A percentile compares a stretch with the other conserved stretches of the same genome.
Evolutionary conservation across 1,140 invertebrate genomes (phyloP).

Genomic region (Polyergus mexicanus): DNA sequence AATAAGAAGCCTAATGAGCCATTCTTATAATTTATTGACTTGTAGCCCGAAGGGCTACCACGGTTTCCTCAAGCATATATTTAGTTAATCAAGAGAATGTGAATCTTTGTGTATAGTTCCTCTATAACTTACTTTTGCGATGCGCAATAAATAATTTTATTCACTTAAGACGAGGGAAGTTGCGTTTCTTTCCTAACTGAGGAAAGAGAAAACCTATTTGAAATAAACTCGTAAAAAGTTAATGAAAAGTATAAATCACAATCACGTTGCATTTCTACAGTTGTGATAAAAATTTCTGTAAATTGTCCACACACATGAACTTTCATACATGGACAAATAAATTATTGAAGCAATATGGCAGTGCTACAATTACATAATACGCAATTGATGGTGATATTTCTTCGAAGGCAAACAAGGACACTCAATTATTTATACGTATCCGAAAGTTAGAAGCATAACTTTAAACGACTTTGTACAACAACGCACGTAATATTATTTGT

Average conservation of each 20-base stretch:
- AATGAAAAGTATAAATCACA: conserved; percentile 20
- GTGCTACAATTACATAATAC: conserved; percentile 3
- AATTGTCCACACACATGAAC: not conserved
- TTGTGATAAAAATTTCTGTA: conserved; percentile 11
- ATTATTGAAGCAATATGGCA: conserved; percentile 22
- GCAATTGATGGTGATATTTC: not conserved
- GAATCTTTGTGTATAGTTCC: conserved; percentile 72
- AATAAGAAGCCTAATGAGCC: conserved; percentile 41
- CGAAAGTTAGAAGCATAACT: conserved; percentile 1
- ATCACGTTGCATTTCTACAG: not conserved
- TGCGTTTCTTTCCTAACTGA: conserved; percentile 18
- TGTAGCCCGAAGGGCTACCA: conserved; percentile 4
- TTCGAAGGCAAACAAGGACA: not conserved
- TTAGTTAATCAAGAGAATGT: conserved; percentile 49
- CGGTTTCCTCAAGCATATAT: conserved; percentile 38
- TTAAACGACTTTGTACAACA: conserved; percentile 6
- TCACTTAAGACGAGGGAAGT: conserved; percentile 1
- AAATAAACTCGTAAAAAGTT: conserved; percentile 10
- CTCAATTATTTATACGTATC: conserved; percentile 8
- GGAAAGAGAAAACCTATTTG: not conserved
- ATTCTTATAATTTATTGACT: conserved; percentile 66
- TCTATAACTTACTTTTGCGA: conserved; percentile 69
- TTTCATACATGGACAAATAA: conserved; percentile 4
- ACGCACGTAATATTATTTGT: conserved; percentile 14
- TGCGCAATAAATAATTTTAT: conserved; percentile 71